These are phyloP conservation scores for Rhodophaea formosa DNA, from an alignment of 2,888 invertebrate genomes.

Conservation along the genomic window DNA sequence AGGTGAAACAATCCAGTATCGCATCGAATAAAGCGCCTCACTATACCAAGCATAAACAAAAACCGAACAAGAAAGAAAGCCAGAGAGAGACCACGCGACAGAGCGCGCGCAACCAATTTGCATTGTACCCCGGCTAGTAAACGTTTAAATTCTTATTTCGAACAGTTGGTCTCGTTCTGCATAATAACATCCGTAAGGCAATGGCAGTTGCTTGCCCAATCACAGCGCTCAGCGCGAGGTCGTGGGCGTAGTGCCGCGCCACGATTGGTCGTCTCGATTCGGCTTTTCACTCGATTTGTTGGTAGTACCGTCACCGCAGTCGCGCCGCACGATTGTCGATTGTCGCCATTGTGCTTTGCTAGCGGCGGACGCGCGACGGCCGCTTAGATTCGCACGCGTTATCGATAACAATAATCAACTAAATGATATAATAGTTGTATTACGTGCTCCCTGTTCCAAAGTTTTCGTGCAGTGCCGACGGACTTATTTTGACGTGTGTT, in stretches of 20 bases:
- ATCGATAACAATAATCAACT: constrained; percentile 52
- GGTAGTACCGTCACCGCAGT: constrained; percentile 71
- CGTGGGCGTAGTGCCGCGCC: constrained; percentile 71
- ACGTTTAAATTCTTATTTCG: constrained; percentile 78
- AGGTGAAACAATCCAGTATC: constrained; percentile 45
- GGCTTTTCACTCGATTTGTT: constrained; percentile 78
- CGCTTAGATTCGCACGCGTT: constrained; percentile 61
- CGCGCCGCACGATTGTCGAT: constrained; percentile 76
- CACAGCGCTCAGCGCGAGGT: constrained; percentile 55
- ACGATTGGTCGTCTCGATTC: constrained; percentile 63
- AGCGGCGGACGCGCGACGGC: constrained; percentile 64
- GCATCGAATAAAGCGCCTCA: constrained; percentile 34
- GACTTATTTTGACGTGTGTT: constrained; percentile 44
- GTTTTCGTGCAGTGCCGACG: constrained; percentile 55
- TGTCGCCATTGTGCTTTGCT: constrained; percentile 75
- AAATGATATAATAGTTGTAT: constrained; percentile 5
- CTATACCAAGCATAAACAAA: constrained; percentile 52
- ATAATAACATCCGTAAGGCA: constrained; percentile 79
- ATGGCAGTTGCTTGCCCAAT: constrained; percentile 80
- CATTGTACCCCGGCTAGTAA: constrained; percentile 73
- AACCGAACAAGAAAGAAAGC: constrained; percentile 48
- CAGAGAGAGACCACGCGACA: constrained; percentile 66
- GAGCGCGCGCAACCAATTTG: constrained; percentile 74
- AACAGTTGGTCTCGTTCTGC: constrained; percentile 77
- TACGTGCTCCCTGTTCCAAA: constrained; percentile 6